Evolutionary conservation across 2,113 vertebrate species (phyloP).

Genomic region (Morone chrysops): DNA sequence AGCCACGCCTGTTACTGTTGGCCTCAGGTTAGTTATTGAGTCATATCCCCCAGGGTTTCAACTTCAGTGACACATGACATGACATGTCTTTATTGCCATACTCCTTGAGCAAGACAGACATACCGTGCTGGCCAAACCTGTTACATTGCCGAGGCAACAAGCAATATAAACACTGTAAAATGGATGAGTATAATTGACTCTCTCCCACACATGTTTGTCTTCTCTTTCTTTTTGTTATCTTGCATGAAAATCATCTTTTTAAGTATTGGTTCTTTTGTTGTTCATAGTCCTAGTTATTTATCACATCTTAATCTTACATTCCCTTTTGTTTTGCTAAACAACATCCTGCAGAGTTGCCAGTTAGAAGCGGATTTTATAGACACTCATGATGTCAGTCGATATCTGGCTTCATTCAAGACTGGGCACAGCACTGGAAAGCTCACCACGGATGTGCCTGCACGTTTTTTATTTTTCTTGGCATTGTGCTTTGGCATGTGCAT

Average conservation of each 20-base stretch:
- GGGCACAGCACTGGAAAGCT: constrained; percentile 23
- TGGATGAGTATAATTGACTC: constrained; percentile 11
- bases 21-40: constrained; percentile 30
- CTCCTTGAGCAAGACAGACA: constrained; percentile 1
- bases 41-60: constrained; percentile 11
- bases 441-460: neutral
- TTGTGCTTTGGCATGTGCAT: constrained; percentile 16
- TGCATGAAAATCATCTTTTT: neutral
- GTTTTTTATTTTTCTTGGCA: constrained; percentile 43
- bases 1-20: constrained; percentile 20
- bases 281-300: neutral
- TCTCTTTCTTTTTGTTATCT: neutral
- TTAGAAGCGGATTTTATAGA: neutral
- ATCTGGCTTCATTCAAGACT: constrained; percentile 9
- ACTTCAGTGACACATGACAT: constrained; percentile 9
- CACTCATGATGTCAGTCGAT: neutral
- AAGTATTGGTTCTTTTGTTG: neutral
- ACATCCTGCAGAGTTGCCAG: constrained; percentile 6
- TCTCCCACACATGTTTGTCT: constrained; percentile 6
- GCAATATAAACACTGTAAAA: neutral
- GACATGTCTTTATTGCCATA: neutral
- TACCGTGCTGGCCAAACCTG: constrained; percentile 25
- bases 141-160: constrained; percentile 44
- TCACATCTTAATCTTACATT: neutral
- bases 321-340: neutral